A percentile compares a stretch with the other conserved stretches of the same genome.
phyloP scores from a whole-genome alignment of 2,113 vertebrate species.

The Tachysurus vachellii region DNA sequence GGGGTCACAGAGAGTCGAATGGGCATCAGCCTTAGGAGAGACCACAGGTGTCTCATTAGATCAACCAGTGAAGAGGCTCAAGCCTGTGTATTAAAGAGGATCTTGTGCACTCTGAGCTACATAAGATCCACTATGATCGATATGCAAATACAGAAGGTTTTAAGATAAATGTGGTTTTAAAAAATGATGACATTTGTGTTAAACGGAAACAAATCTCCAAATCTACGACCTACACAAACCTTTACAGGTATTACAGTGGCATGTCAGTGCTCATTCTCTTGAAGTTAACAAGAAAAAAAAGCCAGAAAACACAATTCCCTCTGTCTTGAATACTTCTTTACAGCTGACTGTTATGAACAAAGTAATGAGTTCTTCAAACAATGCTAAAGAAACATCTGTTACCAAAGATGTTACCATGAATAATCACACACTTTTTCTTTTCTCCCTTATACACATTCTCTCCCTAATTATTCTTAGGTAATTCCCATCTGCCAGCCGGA shows the following conservation, averaged over 20 bases:
- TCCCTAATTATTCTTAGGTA: neutral
- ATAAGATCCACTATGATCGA: neutral
- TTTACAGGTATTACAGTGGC: neutral
- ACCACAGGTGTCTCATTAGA: conserved; percentile 50
- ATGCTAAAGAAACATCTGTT: neutral
- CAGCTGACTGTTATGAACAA: neutral
- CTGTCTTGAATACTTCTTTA: neutral
- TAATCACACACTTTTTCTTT: neutral
- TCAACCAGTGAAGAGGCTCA: conserved; percentile 12
- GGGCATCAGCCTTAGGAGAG: conserved; percentile 15
- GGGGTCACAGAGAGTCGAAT: conserved; percentile 39
- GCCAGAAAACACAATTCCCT: neutral
- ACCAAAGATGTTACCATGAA: neutral
- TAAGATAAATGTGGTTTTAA: neutral
- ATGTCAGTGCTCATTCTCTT: neutral
- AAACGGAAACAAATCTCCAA: neutral
- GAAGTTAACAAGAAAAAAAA: neutral
- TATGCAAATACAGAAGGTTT: neutral
- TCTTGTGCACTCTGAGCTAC: neutral
- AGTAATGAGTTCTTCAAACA: neutral
- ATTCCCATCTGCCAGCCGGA: too few species aligned
- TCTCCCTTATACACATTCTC: neutral
- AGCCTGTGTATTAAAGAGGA: neutral
- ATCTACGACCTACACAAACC: neutral
- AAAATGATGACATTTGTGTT: neutral